phyloP scores from a whole-genome alignment of 2,888 invertebrate species.

The Rotaria socialis region DNA sequence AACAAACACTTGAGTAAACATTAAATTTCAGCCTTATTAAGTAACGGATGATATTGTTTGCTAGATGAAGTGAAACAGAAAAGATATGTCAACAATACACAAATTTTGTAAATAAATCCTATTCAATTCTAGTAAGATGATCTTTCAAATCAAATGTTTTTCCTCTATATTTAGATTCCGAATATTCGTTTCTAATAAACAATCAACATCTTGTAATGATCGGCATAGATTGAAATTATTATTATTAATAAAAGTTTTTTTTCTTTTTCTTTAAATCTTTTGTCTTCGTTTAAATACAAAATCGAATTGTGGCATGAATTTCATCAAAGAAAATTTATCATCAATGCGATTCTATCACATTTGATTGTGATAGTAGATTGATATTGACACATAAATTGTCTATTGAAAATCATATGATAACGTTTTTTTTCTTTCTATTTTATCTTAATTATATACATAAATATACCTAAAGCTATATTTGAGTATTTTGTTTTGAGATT shows the following conservation, averaged over 20 bases:
- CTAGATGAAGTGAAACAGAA: not conserved
- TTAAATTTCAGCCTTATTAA: not conserved
- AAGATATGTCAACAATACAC: conserved; percentile 1
- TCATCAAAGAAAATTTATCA: not conserved
- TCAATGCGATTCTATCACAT: not conserved
- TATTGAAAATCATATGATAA: too few species aligned
- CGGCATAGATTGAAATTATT: too few species aligned
- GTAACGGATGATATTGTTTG: conserved; percentile 17
- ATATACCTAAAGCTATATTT: too few species aligned
- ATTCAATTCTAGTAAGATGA: not conserved
- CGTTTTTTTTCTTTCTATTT: too few species aligned
- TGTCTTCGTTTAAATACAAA: not conserved
- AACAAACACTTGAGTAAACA: not conserved
- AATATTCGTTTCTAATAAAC: too few species aligned
- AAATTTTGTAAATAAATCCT: not conserved
- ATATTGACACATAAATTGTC: not conserved
- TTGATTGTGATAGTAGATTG: not conserved
- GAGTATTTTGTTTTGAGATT: too few species aligned
- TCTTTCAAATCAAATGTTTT: not conserved
- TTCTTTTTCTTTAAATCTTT: too few species aligned
- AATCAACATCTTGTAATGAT: too few species aligned
- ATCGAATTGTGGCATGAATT: not conserved
- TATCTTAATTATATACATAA: too few species aligned
- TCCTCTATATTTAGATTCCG: too few species aligned
- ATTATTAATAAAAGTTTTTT: too few species aligned